phyloP scores from a whole-genome alignment of 1,140 invertebrate genomes.

The Drosophila grimshawi region DNA sequence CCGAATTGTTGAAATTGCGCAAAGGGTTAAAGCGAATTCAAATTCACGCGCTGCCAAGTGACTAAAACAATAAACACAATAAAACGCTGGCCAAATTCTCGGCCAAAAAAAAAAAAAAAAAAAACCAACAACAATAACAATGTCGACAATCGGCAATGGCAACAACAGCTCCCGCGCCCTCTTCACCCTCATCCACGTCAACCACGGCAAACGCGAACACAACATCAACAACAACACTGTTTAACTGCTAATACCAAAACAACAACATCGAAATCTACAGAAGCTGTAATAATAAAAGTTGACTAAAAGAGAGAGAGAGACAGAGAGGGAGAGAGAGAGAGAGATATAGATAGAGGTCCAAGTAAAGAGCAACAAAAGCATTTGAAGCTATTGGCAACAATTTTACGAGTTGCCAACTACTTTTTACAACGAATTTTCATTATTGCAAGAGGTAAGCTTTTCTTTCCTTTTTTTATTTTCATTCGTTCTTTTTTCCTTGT shows the following conservation, averaged over 20 bases:
- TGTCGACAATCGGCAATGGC: constrained; percentile 25
- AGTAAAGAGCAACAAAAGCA: constrained; percentile 17
- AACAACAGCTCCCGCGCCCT: not conserved
- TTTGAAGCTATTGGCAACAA: constrained; percentile 66
- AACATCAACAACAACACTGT: constrained; percentile 16
- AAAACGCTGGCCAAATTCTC: constrained; percentile 57
- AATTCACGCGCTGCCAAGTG: constrained; percentile 64
- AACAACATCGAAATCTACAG: constrained; percentile 22
- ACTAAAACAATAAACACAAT: constrained; percentile 71
- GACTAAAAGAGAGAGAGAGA: not conserved
- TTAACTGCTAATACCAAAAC: constrained; percentile 12
- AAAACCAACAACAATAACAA: constrained; percentile 13
- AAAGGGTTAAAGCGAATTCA: constrained; percentile 42
- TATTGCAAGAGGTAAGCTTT: constrained; percentile 72
- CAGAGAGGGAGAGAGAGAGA: not conserved
- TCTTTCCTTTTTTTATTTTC: constrained; percentile 19
- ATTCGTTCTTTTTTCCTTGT: not conserved
- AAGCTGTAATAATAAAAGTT: constrained; percentile 16
- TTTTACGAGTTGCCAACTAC: constrained; percentile 77
- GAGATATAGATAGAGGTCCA: not conserved
- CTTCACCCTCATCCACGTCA: constrained; percentile 12
- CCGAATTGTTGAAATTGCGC: constrained; percentile 34
- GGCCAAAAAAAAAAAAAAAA: constrained; percentile 55
- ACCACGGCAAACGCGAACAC: constrained; percentile 1
- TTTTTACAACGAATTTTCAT: constrained; percentile 80